Evolutionary conservation across 2,113 vertebrate species (phyloP).

Genomic region (Chloroceryle aenea): DNA sequence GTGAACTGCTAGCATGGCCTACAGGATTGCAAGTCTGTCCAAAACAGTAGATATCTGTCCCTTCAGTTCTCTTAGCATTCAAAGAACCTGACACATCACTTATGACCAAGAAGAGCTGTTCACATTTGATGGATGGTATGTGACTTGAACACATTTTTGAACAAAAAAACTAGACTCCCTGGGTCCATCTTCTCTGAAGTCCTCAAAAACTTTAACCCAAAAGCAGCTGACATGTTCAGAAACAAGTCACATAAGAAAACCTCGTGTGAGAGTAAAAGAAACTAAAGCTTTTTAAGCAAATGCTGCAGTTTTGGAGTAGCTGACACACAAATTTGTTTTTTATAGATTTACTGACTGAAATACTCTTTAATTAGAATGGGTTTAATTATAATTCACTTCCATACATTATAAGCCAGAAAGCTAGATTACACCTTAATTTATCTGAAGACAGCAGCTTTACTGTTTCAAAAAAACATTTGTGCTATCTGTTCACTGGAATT

Average conservation of each 20-base stretch:
- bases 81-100: not conserved
- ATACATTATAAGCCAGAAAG: not conserved
- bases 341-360: slow-evolving; percentile 3
- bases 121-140: not conserved
- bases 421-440: not conserved
- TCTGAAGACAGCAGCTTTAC: slow-evolving; percentile 1
- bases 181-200: not conserved
- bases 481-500: not conserved
- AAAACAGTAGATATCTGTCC: not conserved
- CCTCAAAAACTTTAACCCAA: not conserved
- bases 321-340: not conserved
- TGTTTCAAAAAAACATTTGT: not conserved
- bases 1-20: not conserved
- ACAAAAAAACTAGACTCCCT: not conserved
- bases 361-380: slow-evolving; percentile 4
- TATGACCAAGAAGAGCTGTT: not conserved
- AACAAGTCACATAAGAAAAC: not conserved
- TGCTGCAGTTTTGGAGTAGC: not conserved
- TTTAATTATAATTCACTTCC: slow-evolving; percentile 26
- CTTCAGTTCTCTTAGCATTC: not conserved
- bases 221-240: not conserved
- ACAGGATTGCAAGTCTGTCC: not conserved
- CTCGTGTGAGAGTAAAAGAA: not conserved
- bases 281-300: not conserved
- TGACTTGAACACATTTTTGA: not conserved